Conservation (phyloP, 2,113 vertebrate species). For the Barnardius zonarius region DNA sequence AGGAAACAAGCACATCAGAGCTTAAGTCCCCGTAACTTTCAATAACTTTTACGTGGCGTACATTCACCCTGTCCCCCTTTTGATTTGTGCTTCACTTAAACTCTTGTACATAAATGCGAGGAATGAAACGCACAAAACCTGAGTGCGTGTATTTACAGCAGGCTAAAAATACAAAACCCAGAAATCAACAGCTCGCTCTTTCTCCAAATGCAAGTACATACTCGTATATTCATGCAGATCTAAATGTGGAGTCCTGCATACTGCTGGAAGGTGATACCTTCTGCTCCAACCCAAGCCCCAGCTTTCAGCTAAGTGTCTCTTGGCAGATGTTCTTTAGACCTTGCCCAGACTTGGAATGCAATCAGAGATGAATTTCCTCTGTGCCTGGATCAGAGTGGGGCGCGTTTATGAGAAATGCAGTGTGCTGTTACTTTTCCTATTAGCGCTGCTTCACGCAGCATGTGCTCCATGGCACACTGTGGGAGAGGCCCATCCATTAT, state of each 20-base stretch:
- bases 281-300: neutral
- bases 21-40: neutral
- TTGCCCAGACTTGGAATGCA: neutral
- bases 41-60: neutral
- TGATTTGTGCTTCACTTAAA: neutral
- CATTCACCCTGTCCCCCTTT: neutral
- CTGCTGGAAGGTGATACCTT: neutral
- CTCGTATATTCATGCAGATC: neutral
- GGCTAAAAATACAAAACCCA: neutral
- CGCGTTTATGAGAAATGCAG: neutral
- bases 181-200: neutral
- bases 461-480: neutral
- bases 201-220: neutral
- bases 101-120: neutral
- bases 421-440: neutral
- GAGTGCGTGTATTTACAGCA: neutral
- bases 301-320: neutral
- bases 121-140: neutral
- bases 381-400: neutral
- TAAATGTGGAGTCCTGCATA: neutral
- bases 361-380: neutral
- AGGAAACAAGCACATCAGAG: neutral
- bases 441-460: neutral
- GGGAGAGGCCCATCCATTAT: neutral
- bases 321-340: slow-evolving; percentile 5